phyloP scores from a whole-genome alignment of 2,888 invertebrate species.

The Drosophila sordidula region DNA sequence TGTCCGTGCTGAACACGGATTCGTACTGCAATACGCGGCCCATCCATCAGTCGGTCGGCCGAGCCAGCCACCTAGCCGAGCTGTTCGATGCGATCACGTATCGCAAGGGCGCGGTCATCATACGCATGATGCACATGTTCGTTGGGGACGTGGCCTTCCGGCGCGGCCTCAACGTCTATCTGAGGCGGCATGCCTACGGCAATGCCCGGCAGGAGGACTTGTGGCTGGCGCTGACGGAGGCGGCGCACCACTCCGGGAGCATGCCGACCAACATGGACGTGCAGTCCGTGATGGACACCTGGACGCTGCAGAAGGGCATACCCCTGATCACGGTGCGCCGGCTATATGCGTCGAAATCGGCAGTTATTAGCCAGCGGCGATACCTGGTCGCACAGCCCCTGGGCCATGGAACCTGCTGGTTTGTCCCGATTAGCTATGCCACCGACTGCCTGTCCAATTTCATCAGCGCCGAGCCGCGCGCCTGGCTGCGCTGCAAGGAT shows the following conservation, averaged over 20 bases:
- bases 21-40: slow-evolving; percentile 91
- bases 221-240: slow-evolving; percentile 89
- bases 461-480: slow-evolving; percentile 85
- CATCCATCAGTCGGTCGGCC: slow-evolving; percentile 89
- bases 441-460: slow-evolving; percentile 85
- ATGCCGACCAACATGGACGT: slow-evolving; percentile 87
- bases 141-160: slow-evolving; percentile 92
- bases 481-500: slow-evolving; percentile 86
- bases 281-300: slow-evolving; percentile 92
- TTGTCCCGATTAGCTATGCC: slow-evolving; percentile 88
- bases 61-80: slow-evolving; percentile 90
- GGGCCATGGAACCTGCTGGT: slow-evolving; percentile 85
- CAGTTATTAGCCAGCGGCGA: slow-evolving; percentile 87
- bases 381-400: slow-evolving; percentile 54
- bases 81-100: slow-evolving; percentile 94
- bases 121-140: slow-evolving; percentile 96
- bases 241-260: slow-evolving; percentile 85
- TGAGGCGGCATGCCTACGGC: slow-evolving; percentile 87
- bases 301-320: slow-evolving; percentile 94
- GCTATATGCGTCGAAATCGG: slow-evolving; percentile 86
- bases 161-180: slow-evolving; percentile 88
- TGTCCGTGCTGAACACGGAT: slow-evolving; percentile 88
- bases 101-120: slow-evolving; percentile 92
- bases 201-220: slow-evolving; percentile 94
- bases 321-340: slow-evolving; percentile 89